Conservation (phyloP, 2,113 vertebrate species). For the Alectura lathami region DNA sequence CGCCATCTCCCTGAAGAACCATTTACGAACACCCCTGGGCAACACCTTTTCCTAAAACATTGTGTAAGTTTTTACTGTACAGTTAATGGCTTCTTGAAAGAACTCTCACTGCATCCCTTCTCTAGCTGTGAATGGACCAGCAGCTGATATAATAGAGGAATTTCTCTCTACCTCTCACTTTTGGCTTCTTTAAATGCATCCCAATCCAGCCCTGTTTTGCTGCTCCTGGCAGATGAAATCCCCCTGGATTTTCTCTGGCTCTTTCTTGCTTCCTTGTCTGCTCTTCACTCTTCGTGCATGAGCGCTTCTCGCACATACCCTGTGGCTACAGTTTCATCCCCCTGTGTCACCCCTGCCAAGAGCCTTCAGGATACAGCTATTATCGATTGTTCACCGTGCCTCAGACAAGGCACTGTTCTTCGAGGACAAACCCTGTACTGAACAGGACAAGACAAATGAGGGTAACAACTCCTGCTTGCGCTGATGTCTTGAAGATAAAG, state of each 20-base stretch:
- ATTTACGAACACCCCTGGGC: not conserved
- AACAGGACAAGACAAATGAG: not conserved
- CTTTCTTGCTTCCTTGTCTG: not conserved
- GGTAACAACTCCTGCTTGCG: not conserved
- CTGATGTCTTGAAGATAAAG: not conserved
- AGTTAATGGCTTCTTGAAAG: not conserved
- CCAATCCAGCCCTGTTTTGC: not conserved
- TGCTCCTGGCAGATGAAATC: not conserved
- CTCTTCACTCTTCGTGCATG: not conserved
- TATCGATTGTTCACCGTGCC: not conserved
- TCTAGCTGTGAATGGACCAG: not conserved
- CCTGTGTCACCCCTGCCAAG: not conserved
- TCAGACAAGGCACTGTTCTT: conserved; percentile 35
- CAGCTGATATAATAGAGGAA: not conserved
- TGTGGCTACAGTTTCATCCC: not conserved
- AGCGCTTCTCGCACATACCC: not conserved
- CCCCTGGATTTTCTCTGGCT: not conserved
- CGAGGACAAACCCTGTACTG: not conserved
- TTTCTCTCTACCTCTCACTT: not conserved
- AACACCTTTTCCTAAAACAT: conserved; percentile 22
- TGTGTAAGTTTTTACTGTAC: not conserved
- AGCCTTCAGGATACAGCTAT: not conserved
- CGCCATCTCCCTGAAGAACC: not conserved
- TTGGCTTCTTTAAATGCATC: not conserved
- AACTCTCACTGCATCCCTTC: not conserved